Base-by-base conservation (phyloP, 1,140 invertebrate genomes). In the Ctenoplectra terminalis region DNA sequence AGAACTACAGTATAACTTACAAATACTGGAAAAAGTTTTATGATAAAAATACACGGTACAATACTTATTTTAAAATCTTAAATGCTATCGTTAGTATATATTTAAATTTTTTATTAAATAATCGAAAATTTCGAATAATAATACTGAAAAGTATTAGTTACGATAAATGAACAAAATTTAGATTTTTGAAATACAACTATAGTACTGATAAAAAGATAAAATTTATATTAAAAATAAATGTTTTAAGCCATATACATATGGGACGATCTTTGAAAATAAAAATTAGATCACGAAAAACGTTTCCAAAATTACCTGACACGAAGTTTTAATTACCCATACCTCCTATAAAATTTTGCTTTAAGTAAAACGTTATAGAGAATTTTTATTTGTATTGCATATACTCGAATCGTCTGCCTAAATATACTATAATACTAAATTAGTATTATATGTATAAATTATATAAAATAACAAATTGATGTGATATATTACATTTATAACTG, bases 401-500 rank as follows among this genome's bases (percentile, higher is more conserved):
- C 61, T 64, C 23, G 63, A 69, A 63, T 69, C 60, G 66, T 71
- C 67, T 82, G 43, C 37, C 63, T 54, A 11, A n/a, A 7, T 64
- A 29, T 52, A 70, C 31, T 66, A 52, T 66, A 77, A 48, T 82
- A 78, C 66, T 82, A 79, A 64, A 48, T 82, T 79, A 60, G 50
- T 50, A 79, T 72, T 82, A 69, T 70, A 63, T 66, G 74, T 84
- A 81, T 80, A 80, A 81, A 78, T 79, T 67, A 82, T 83, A 71
- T 70, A 60, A 84, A 75, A 82, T 52, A 75, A 43, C 60, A 83
- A 48, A 67, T 85, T 87, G 75, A 70, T 87, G 78, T 69, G 66
- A 69, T 69, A 87, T 88, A 88, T 83, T 85, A 85, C 23, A 70
- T 61, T 79, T 72, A 40, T 81, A 83, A 83, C 72, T 70, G 74